Base-by-base conservation (phyloP, 2,888 invertebrate species). In the Drosophila paramelanica region DNA sequence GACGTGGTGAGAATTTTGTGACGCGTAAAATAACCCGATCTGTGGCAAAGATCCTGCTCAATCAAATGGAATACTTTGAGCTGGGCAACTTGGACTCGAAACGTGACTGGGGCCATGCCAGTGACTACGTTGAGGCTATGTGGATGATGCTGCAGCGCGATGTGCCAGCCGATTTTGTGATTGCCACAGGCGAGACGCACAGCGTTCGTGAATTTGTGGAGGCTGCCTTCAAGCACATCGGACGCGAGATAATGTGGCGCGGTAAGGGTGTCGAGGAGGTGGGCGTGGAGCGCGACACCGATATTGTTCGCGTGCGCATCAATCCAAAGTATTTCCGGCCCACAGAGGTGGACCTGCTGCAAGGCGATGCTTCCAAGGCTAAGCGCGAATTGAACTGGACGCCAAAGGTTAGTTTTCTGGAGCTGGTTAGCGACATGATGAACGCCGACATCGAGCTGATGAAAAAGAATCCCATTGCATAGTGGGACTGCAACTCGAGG, bases 41-140 rank as follows among this genome's bases (percentile, higher is more conserved):
- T 1, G 99, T 99, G 23, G 98, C 99, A 8, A 99, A 99, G 94
- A 99, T 99, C 82, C 94, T 95, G 61, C 94, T 98, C 8, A 98
- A 98, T 0, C 95, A 97, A 68, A 95, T 98, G 92, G 96, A 97
- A 68, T 94, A 93, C 69, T 93, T 99, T 57, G 98, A 98, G 91
- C 93, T 99, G 65, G 99, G 99, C 17, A 98, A 98, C 92, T 93
- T 99, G 88, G 98, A 99, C 92, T 96, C 99, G 14, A 96, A 96
- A 91, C 94, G 99, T 88, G 99, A 99, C 93, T 99, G 99, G 99
- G 99, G 99, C 6, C 98, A 98, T 92, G 98, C 98, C 1, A 96
- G 95, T 92, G 99, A 99, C 93, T 99, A 98, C 92, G 97, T 99
- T 7, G 97, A 98, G 96, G 99, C 99, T 0, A 99, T 99, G 99